These are phyloP conservation scores for Morone chrysops DNA, from an alignment of 2,113 vertebrate genomes.

Conservation along the genomic window DNA sequence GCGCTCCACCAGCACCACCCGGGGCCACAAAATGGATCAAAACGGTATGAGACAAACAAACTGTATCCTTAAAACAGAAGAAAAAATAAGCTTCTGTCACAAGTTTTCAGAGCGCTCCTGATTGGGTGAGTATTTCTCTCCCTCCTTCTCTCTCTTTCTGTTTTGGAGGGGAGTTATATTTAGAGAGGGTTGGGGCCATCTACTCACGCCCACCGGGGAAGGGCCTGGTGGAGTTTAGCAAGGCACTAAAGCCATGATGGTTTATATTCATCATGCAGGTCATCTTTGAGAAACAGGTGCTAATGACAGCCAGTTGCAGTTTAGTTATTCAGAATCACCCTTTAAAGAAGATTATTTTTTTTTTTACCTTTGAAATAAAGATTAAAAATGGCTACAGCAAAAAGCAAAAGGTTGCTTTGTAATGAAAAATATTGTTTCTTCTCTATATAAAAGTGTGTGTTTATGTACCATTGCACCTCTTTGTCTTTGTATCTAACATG, in stretches of 20 bases:
- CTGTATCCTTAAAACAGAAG: slow-evolving; percentile 45
- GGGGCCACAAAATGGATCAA: slow-evolving; percentile 72
- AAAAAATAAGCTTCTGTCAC: slow-evolving; percentile 39
- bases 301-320: background rate
- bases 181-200: slow-evolving; percentile 72
- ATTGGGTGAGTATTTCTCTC: slow-evolving; percentile 76
- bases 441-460: background rate
- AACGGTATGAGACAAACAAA: slow-evolving; percentile 51
- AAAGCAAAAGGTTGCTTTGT: background rate
- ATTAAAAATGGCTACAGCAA: background rate
- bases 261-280: background rate
- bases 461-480: background rate
- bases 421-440: no score
- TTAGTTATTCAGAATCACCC: background rate
- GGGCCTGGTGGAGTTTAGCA: slow-evolving; percentile 51
- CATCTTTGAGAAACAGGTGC: slow-evolving; percentile 15
- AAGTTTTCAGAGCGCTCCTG: slow-evolving; percentile 68
- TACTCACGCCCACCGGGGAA: slow-evolving; percentile 78
- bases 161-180: slow-evolving; percentile 78
- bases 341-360: background rate
- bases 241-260: background rate
- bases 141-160: slow-evolving; percentile 54
- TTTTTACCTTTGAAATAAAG: background rate
- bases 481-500: background rate
- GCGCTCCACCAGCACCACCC: slow-evolving; percentile 76